Evolutionary conservation across 92 coral and sea anemone genomes (phyloP).

Genomic region (Bergia sp.): DNA sequence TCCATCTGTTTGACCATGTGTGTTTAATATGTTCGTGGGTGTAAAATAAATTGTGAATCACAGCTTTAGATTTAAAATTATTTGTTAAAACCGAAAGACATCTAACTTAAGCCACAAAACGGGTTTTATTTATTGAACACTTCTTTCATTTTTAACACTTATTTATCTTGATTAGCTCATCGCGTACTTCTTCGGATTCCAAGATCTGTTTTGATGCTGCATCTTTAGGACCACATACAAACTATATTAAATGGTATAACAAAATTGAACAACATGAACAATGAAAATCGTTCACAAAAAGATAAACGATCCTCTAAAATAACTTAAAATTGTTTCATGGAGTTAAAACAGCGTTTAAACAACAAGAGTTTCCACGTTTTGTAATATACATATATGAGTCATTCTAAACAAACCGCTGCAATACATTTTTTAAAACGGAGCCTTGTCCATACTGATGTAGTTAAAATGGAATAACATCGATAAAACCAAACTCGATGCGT

Average conservation of each 20-base stretch:
- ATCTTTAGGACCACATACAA: not conserved
- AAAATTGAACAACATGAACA: not conserved
- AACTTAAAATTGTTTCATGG: not conserved
- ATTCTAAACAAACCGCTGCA: not conserved
- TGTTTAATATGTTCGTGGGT: conserved; percentile 32
- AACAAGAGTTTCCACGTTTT: not conserved
- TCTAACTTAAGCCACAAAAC: not conserved
- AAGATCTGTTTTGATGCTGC: not conserved
- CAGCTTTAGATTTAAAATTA: not conserved
- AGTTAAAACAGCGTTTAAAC: not conserved
- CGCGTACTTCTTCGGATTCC: not conserved
- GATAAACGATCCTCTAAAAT: not conserved
- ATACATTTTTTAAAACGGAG: not conserved
- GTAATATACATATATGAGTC: not conserved
- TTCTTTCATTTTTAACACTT: not conserved
- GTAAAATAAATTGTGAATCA: not conserved
- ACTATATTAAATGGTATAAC: not conserved
- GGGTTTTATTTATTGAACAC: not conserved
- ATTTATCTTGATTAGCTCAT: not conserved
- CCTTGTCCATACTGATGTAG: not conserved
- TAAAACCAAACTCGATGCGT: not conserved
- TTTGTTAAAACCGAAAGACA: not conserved
- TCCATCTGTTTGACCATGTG: conserved; percentile 42
- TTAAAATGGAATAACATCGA: no score
- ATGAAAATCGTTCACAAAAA: not conserved